These are phyloP conservation scores for Linepithema humile DNA, from an alignment of 1,140 invertebrate species.

Conservation along the genomic window DNA sequence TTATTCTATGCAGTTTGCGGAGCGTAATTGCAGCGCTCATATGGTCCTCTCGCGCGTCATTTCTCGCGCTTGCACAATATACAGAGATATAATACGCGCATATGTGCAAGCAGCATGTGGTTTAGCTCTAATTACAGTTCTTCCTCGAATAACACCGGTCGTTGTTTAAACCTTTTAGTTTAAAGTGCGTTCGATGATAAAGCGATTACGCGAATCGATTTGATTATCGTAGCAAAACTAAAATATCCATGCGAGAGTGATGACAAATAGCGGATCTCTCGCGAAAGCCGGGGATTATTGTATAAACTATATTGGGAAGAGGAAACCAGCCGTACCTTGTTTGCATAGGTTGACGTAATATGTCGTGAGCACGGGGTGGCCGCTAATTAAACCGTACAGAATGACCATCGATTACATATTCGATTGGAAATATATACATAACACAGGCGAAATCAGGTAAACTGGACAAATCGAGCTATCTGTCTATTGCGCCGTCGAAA, in stretches of 20 bases:
- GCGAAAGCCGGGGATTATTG: conserved; percentile 29
- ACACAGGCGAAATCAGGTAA: conserved; percentile 2
- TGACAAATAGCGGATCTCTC: conserved; percentile 3
- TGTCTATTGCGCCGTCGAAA: background rate
- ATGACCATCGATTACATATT: conserved; percentile 50
- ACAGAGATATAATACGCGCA: background rate
- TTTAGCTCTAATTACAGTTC: background rate
- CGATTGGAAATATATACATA: background rate
- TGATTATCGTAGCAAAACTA: conserved; percentile 17
- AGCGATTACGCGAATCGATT: conserved; percentile 15
- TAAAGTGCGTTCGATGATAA: background rate
- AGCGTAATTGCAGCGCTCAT: conserved; percentile 2
- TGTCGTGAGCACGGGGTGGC: conserved; percentile 33
- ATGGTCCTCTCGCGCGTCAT: background rate
- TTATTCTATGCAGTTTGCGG: conserved; percentile 20
- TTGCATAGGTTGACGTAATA: conserved; percentile 33
- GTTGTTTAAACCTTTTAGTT: conserved; percentile 22
- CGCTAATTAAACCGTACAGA: conserved; percentile 34
- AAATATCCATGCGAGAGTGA: conserved; percentile 12
- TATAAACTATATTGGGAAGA: conserved; percentile 11
- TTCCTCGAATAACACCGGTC: background rate
- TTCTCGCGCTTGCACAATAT: background rate
- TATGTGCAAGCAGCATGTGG: background rate
- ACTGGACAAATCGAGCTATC: conserved; percentile 14
- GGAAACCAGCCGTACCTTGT: conserved; percentile 5